phyloP scores from a whole-genome alignment of 2,888 invertebrate species.

The Celastrina argiolus region DNA sequence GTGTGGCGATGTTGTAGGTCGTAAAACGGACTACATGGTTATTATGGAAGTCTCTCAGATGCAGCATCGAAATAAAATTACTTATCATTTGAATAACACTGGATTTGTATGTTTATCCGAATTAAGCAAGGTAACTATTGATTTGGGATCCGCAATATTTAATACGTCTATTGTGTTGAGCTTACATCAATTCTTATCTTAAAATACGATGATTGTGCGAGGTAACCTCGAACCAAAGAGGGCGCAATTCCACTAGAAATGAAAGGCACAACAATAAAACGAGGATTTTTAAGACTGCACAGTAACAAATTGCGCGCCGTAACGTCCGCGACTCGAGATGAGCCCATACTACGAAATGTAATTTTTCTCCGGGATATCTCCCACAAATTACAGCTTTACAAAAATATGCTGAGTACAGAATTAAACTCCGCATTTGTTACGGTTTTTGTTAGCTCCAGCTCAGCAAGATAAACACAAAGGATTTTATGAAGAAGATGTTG shows the following conservation, averaged over 20 bases:
- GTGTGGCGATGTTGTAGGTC: no score
- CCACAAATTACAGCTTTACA: constrained; percentile 15
- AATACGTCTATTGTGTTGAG: background rate
- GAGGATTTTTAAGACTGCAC: constrained; percentile 71
- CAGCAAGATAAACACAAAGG: constrained; percentile 5
- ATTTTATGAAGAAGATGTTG: background rate
- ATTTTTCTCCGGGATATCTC: constrained; percentile 23
- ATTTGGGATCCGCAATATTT: background rate
- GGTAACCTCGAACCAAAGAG: constrained; percentile 44
- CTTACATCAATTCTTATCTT: constrained; percentile 15
- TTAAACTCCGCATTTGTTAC: constrained; percentile 11
- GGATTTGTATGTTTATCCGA: no score
- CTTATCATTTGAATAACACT: no score
- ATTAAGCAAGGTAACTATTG: no score
- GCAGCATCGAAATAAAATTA: no score
- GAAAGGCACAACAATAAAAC: constrained; percentile 70
- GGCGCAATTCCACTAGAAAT: constrained; percentile 59
- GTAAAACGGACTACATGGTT: no score
- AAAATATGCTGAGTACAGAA: constrained; percentile 20
- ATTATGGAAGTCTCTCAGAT: no score
- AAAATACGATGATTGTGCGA: constrained; percentile 26
- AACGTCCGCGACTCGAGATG: constrained; percentile 58
- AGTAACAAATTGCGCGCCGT: constrained; percentile 68
- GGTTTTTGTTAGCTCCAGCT: constrained; percentile 6
- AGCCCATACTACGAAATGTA: constrained; percentile 48